Conservation (phyloP, 2,113 vertebrate genomes). For the Zosterops hypoxanthus region DNA sequence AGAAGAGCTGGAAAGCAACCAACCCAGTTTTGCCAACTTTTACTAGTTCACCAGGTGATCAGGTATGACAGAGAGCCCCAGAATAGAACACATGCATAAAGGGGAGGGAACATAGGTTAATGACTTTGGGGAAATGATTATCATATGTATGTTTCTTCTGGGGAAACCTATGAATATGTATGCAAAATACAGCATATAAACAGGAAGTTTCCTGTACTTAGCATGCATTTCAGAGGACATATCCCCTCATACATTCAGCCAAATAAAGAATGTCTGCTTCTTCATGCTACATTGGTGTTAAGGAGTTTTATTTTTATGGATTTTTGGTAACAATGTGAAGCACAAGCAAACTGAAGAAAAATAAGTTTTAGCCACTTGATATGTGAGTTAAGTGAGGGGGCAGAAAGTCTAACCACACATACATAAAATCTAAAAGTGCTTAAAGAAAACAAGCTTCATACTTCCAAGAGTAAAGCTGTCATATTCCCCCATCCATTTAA, state of each 20-base stretch:
- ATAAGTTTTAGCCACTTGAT: background rate
- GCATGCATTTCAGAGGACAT: background rate
- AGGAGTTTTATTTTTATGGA: background rate
- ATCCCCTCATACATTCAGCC: background rate
- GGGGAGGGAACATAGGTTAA: background rate
- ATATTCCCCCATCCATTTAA: background rate
- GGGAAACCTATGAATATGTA: background rate
- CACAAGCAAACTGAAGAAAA: constrained; percentile 3
- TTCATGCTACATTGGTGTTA: background rate
- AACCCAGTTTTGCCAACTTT: background rate
- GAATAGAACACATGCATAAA: background rate
- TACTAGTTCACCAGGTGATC: background rate
- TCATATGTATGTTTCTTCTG: background rate
- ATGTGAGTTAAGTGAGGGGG: background rate
- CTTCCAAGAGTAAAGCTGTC: background rate
- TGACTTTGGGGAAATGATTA: background rate
- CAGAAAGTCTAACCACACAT: background rate
- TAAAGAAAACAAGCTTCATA: background rate
- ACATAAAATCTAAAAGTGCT: background rate
- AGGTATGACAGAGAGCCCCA: background rate
- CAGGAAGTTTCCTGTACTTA: background rate
- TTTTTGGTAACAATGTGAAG: background rate
- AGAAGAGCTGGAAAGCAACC: background rate
- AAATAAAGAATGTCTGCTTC: background rate
- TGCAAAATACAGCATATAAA: background rate